Evolutionary conservation across 2,113 vertebrate genomes (phyloP).

Genomic region (Aptenodytes forsteri): DNA sequence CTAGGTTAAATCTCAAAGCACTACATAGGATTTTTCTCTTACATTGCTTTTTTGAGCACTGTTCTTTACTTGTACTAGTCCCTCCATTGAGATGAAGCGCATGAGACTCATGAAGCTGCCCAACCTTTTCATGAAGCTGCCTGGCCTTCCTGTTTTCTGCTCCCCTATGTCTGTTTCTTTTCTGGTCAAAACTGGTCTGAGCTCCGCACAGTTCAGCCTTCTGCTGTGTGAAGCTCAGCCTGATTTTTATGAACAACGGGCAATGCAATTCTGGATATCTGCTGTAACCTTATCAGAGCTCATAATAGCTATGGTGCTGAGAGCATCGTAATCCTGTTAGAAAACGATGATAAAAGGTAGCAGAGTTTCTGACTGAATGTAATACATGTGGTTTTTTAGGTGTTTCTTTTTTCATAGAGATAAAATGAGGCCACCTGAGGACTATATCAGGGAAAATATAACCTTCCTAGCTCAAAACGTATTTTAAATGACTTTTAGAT

Average conservation of each 20-base stretch:
- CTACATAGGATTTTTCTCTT: not conserved
- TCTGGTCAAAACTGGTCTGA: not conserved
- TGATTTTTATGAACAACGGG: not conserved
- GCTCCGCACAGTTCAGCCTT: not conserved
- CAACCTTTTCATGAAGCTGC: not conserved
- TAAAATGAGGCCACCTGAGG: not conserved
- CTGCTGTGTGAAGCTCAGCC: not conserved
- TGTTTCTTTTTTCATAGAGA: not conserved
- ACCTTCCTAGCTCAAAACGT: not conserved
- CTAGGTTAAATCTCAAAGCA: not conserved
- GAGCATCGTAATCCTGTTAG: not conserved
- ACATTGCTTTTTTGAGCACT: not conserved
- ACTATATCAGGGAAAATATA: not conserved
- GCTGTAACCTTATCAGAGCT: not conserved
- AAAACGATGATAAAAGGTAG: not conserved
- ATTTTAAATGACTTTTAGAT: not conserved
- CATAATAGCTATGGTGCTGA: not conserved
- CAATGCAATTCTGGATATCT: not conserved
- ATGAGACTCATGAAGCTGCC: not conserved
- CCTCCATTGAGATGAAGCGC: not conserved
- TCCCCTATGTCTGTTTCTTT: not conserved
- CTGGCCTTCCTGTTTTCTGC: not conserved
- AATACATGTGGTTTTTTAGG: not conserved
- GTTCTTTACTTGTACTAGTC: not conserved
- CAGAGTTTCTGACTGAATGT: not conserved